Percentiles rank a stretch among this genome's conserved stretches.
These are phyloP conservation scores for Dasypogon diadema DNA, from an alignment of 2,888 invertebrate species.

Conservation along the genomic window DNA sequence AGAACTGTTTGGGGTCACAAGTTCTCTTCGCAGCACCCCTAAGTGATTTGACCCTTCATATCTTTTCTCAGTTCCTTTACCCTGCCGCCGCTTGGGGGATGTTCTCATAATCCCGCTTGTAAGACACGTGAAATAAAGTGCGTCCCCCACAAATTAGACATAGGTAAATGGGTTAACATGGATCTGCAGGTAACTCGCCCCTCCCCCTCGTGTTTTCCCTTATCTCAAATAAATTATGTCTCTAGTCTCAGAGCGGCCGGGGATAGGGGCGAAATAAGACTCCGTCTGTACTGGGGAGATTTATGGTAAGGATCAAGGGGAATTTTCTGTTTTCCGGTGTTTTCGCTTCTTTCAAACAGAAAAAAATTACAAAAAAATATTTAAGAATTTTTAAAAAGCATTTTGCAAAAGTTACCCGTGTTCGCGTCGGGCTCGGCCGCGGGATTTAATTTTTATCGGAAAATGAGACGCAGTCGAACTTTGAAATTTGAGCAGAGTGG, in stretches of 20 bases:
- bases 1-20: not conserved
- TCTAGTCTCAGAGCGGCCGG: not conserved
- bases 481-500: conserved; percentile 17
- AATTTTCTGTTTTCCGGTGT: not conserved
- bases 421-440: not conserved
- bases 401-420: conserved; percentile 2
- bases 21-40: too few relatives aligned
- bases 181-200: not conserved
- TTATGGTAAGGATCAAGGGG: conserved; percentile 14
- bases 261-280: conserved; percentile 12
- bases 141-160: too few relatives aligned
- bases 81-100: not conserved
- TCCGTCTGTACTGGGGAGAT: conserved; percentile 18
- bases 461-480: not conserved
- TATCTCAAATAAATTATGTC: conserved; percentile 22
- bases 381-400: not conserved
- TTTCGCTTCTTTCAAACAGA: not conserved
- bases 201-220: not conserved
- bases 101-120: not conserved
- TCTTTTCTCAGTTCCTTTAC: not conserved
- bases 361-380: not conserved
- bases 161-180: not conserved
- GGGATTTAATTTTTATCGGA: conserved; percentile 24
- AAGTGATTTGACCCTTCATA: not conserved
- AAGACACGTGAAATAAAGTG: too few relatives aligned